phyloP scores from a whole-genome alignment of 2,888 invertebrate genomes.

The Ephialtes manifestator region DNA sequence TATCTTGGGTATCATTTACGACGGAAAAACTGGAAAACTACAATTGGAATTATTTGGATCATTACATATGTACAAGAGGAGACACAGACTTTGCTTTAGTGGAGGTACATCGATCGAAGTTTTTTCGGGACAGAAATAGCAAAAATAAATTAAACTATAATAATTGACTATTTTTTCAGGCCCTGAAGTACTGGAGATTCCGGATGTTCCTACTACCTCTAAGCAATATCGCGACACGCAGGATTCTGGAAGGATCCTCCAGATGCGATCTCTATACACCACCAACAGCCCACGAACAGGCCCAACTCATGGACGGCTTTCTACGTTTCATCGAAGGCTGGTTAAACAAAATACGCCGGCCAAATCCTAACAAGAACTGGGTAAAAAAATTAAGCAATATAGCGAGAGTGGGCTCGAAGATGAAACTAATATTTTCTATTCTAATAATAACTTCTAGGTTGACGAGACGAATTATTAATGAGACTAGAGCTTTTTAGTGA shows the following conservation, averaged over 20 bases:
- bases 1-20: conserved; percentile 97
- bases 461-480: conserved; percentile 32
- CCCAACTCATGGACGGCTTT: conserved; percentile 90
- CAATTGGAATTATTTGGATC: conserved; percentile 99
- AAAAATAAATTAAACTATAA: conserved; percentile 20
- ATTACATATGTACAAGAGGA: conserved; percentile 97
- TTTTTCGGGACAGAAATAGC: conserved; percentile 23
- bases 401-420: background rate
- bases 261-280: conserved; percentile 95
- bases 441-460: conserved; percentile 42
- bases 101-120: conserved; percentile 88
- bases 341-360: conserved; percentile 95
- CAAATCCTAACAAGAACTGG: conserved; percentile 91
- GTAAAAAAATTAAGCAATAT: conserved; percentile 87
- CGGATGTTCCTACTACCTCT: conserved; percentile 95
- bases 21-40: conserved; percentile 98
- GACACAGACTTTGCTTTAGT: conserved; percentile 96
- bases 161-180: conserved; percentile 86
- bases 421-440: conserved; percentile 13
- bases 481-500: conserved; percentile 19
- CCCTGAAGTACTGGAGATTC: conserved; percentile 96
- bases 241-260: conserved; percentile 91
- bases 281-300: conserved; percentile 88
- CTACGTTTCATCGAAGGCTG: conserved; percentile 94
- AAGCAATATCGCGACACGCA: conserved; percentile 92